These are phyloP conservation scores for Cyanocitta stelleri DNA, from an alignment of 2,113 vertebrate species.

Conservation along the genomic window DNA sequence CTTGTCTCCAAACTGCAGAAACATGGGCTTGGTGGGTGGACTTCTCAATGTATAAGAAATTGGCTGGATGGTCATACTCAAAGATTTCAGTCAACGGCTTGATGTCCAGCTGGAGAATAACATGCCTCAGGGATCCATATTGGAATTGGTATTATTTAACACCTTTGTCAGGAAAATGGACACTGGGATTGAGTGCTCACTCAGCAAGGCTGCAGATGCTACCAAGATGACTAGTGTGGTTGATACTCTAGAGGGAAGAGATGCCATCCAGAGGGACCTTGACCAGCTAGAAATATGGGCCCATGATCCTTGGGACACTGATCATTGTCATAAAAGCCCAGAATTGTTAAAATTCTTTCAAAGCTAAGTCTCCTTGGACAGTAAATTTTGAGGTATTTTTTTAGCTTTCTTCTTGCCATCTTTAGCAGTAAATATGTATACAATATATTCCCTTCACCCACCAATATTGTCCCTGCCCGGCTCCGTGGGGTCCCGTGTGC, in stretches of 20 bases:
- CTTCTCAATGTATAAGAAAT: not conserved
- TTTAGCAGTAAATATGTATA: not conserved
- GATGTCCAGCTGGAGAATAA: not conserved
- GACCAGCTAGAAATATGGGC: not conserved
- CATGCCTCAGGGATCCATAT: rapidly evolving
- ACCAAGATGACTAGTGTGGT: not conserved
- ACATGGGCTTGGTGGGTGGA: not conserved
- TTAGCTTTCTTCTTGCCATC: not conserved
- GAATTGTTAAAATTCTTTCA: not conserved
- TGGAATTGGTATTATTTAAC: not conserved
- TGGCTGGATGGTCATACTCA: not conserved
- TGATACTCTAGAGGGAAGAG: not conserved
- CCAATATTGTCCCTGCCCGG: no score
- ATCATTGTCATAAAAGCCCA: not conserved
- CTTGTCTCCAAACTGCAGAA: not conserved
- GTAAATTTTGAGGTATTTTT: not conserved
- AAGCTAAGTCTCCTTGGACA: not conserved
- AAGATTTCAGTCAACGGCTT: rapidly evolving
- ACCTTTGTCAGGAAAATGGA: rapidly evolving
- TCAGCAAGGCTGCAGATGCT: not conserved
- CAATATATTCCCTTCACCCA: not conserved
- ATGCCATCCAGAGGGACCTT: not conserved
- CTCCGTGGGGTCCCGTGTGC: no score
- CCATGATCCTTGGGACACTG: rapidly evolving
- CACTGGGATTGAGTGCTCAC: not conserved